Conservation (phyloP, 2,888 invertebrate genomes). For the Scaptomyza reducta region DNA sequence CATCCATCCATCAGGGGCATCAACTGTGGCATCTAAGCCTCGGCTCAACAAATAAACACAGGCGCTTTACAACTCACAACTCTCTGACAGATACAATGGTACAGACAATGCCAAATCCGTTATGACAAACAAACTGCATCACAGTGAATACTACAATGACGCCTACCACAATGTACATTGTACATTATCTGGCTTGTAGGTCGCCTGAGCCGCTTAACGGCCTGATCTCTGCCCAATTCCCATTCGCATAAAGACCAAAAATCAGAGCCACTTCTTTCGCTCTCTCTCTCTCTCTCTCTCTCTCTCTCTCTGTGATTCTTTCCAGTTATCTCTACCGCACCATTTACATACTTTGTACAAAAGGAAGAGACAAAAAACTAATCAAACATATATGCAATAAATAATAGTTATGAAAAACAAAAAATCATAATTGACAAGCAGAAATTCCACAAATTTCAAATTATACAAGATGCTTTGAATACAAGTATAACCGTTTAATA, state of each 20-base stretch:
- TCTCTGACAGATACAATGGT: slow-evolving; percentile 13
- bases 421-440: background rate
- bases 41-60: slow-evolving; percentile 70
- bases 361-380: background rate
- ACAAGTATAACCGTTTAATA: background rate
- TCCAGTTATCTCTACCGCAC: background rate
- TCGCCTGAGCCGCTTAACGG: slow-evolving; percentile 34
- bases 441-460: background rate
- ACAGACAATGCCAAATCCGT: slow-evolving; percentile 32
- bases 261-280: background rate
- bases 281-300: background rate
- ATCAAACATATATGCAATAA: slow-evolving; percentile 1
- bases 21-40: slow-evolving; percentile 42
- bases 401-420: background rate
- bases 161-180: slow-evolving; percentile 39
- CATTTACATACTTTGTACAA: slow-evolving; percentile 7
- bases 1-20: slow-evolving; percentile 1
- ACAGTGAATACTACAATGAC: slow-evolving; percentile 27
- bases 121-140: slow-evolving; percentile 39
- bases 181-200: slow-evolving; percentile 28
- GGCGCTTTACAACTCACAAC: slow-evolving; percentile 40
- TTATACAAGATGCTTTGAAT: background rate
- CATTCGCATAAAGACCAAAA: slow-evolving; percentile 5
- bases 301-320: background rate
- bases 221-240: slow-evolving; percentile 16